Evolutionary conservation across 2,113 vertebrate species (phyloP).

Genomic region (Nerophis ophidion): DNA sequence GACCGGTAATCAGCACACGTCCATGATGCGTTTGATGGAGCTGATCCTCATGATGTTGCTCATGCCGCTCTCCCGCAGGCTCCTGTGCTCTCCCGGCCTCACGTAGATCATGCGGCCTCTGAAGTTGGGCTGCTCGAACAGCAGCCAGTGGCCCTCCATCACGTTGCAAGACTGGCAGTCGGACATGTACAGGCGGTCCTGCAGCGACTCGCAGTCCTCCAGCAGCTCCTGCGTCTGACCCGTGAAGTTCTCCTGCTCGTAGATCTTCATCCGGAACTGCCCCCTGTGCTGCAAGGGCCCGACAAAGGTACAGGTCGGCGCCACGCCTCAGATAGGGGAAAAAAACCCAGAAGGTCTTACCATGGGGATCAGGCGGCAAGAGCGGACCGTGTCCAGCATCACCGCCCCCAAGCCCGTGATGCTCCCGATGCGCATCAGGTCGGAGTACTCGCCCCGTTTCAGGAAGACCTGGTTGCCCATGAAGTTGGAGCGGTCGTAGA

Average conservation of each 20-base stretch:
- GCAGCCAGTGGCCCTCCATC: slow-evolving; percentile 69
- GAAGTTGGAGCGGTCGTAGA: slow-evolving; percentile 54
- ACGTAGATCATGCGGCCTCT: slow-evolving; percentile 57
- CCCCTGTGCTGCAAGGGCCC: slow-evolving; percentile 56
- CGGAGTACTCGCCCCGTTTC: slow-evolving; percentile 58
- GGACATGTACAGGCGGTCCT: slow-evolving; percentile 56
- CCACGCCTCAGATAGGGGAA: neutral
- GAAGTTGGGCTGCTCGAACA: slow-evolving; percentile 65
- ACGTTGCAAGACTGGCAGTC: slow-evolving; percentile 70
- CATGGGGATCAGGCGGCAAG: slow-evolving; percentile 60
- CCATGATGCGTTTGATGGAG: slow-evolving; percentile 56
- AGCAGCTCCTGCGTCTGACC: slow-evolving; percentile 66
- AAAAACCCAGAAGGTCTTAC: slow-evolving; percentile 22
- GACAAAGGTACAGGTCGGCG: neutral
- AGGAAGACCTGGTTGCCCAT: slow-evolving; percentile 58
- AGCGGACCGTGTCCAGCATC: slow-evolving; percentile 54
- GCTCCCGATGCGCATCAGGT: slow-evolving; percentile 47
- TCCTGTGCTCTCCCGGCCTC: slow-evolving; percentile 62
- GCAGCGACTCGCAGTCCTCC: slow-evolving; percentile 64
- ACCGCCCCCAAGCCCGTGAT: slow-evolving; percentile 33
- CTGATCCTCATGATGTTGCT: slow-evolving; percentile 42
- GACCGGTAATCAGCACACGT: slow-evolving; percentile 35
- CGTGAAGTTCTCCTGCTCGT: slow-evolving; percentile 67
- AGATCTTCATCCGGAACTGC: slow-evolving; percentile 65
- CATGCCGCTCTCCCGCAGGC: slow-evolving; percentile 41